Conservation (phyloP, 1,140 invertebrate species). For the Hydropsyche tenuis region DNA sequence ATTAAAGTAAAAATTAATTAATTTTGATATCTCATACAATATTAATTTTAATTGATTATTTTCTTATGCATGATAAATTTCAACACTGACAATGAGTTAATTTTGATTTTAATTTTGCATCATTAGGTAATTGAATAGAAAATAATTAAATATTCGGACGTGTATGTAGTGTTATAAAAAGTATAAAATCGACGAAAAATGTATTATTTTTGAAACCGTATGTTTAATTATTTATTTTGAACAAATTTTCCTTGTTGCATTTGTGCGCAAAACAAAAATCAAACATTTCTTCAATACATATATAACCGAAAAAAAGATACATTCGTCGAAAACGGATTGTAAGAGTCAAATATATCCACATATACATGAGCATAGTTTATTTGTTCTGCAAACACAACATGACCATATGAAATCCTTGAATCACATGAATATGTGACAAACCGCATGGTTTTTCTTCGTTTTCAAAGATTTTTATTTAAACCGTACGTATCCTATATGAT, state of each 20-base stretch:
- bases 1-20: too few relatives aligned
- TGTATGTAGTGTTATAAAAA: too few relatives aligned
- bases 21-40: too few relatives aligned
- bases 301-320: background rate
- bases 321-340: background rate
- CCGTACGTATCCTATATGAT: too few relatives aligned
- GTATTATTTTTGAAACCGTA: background rate
- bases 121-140: too few relatives aligned
- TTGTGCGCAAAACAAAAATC: background rate
- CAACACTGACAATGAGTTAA: background rate
- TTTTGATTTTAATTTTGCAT: too few relatives aligned
- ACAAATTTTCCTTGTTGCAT: slow-evolving; percentile 2
- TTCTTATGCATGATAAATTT: too few relatives aligned
- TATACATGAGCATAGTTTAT: too few relatives aligned
- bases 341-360: background rate
- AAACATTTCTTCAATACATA: background rate
- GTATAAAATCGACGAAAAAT: background rate
- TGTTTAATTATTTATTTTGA: slow-evolving; percentile 1
- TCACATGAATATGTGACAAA: background rate
- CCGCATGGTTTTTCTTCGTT: background rate
- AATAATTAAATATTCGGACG: too few relatives aligned
- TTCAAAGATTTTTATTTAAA: too few relatives aligned
- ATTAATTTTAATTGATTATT: too few relatives aligned
- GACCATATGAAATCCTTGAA: background rate
- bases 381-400: too few relatives aligned